Conservation (phyloP, 2,113 vertebrate species). For the Pseudopipra pipra region DNA sequence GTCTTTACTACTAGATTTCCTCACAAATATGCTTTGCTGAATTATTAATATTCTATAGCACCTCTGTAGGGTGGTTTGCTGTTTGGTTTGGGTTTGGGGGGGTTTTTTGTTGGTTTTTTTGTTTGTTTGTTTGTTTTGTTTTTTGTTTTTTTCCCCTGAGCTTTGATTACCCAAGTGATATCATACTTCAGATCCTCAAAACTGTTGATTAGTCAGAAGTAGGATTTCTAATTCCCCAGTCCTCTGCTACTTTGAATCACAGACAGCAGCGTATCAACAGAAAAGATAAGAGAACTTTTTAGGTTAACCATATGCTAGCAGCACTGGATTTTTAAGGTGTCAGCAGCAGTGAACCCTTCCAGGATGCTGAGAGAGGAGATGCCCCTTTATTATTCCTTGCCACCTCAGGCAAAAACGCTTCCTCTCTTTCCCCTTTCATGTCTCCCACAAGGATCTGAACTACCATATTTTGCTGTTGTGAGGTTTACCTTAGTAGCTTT, state of each 20-base stretch:
- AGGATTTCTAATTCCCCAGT: background rate
- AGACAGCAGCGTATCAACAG: background rate
- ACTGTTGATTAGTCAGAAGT: background rate
- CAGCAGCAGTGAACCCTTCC: background rate
- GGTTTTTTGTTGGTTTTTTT: no score
- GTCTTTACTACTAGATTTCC: background rate
- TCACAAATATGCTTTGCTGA: background rate
- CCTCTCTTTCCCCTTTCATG: background rate
- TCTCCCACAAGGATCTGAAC: background rate
- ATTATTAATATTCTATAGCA: background rate
- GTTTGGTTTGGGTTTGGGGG: background rate
- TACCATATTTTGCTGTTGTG: background rate
- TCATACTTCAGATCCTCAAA: background rate
- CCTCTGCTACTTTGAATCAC: background rate
- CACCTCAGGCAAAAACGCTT: background rate
- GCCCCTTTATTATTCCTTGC: background rate
- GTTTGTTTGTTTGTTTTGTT: no score
- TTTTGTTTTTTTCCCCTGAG: fast-evolving
- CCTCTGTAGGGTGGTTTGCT: background rate
- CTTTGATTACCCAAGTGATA: background rate
- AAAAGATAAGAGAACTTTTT: background rate
- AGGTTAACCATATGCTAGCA: background rate
- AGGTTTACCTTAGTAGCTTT: background rate
- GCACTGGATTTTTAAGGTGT: background rate
- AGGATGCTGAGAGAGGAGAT: background rate